These are phyloP conservation scores for Pseudomyrmex gracilis DNA, from an alignment of 1,140 invertebrate genomes.

Conservation along the genomic window DNA sequence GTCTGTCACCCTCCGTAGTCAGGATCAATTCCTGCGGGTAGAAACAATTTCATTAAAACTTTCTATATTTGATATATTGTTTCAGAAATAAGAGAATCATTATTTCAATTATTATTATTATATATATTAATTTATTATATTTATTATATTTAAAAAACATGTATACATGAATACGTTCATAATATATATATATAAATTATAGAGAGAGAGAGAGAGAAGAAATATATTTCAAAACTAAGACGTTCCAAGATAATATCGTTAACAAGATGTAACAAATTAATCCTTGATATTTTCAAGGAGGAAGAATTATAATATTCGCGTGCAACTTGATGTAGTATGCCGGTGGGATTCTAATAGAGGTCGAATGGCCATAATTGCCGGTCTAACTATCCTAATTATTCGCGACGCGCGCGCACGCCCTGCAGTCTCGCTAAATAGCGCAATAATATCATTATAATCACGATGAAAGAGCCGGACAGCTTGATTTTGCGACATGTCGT, in stretches of 20 bases:
- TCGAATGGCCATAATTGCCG: slow-evolving; percentile 78
- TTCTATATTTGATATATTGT: neutral
- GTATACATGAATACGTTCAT: no score
- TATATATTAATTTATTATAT: no score
- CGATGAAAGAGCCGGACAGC: slow-evolving; percentile 11
- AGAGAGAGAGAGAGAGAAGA: neutral
- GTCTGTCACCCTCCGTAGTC: slow-evolving; percentile 86
- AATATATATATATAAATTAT: neutral
- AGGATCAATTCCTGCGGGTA: slow-evolving; percentile 86
- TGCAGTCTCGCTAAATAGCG: slow-evolving; percentile 58
- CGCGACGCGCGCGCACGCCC: slow-evolving; percentile 41
- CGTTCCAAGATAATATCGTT: neutral
- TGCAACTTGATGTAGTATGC: slow-evolving; percentile 23
- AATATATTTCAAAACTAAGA: neutral
- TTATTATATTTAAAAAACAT: no score
- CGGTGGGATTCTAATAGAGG: slow-evolving; percentile 61
- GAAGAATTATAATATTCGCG: neutral
- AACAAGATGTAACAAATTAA: neutral
- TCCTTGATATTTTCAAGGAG: neutral
- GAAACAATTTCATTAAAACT: slow-evolving; percentile 53
- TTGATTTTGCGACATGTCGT: slow-evolving; percentile 51
- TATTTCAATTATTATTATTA: no score
- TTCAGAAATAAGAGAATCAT: no score
- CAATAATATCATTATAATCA: slow-evolving; percentile 72
- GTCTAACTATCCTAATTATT: slow-evolving; percentile 77